Evolutionary conservation across 2,888 invertebrate species (phyloP).

Genomic region (Drosophila gaucha): DNA sequence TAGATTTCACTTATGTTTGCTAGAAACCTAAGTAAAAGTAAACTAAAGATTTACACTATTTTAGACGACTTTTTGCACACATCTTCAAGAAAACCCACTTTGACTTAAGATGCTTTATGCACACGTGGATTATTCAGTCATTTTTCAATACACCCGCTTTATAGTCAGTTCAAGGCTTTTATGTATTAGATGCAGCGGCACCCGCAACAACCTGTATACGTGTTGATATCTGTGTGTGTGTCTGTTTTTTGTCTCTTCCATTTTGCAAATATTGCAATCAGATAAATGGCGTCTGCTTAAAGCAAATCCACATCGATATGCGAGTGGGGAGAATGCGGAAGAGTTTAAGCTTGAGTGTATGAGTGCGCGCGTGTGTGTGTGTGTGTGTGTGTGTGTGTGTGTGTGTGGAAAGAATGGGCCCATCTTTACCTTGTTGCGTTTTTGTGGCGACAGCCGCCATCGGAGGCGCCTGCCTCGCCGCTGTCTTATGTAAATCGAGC

Average conservation of each 20-base stretch:
- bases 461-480: slow-evolving; percentile 12
- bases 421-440: slow-evolving; percentile 43
- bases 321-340: not conserved
- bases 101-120: not conserved
- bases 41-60: not conserved
- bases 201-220: not conserved
- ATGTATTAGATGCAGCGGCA: slow-evolving; percentile 33
- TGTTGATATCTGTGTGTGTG: not conserved
- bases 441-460: no score
- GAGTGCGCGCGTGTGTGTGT: not conserved
- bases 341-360: slow-evolving; percentile 2
- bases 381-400: not conserved
- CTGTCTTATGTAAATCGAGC: slow-evolving; percentile 53
- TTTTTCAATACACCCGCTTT: slow-evolving; percentile 9
- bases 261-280: slow-evolving; percentile 52
- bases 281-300: slow-evolving; percentile 66
- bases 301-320: slow-evolving; percentile 40
- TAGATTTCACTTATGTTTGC: no score
- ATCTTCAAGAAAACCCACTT: not conserved
- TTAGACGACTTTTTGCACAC: not conserved
- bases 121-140: slow-evolving; percentile 1
- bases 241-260: slow-evolving; percentile 14
- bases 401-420: not conserved
- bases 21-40: no score
- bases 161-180: slow-evolving; percentile 12